Base-by-base conservation (phyloP, 1,140 invertebrate genomes). In the Zaprionus vittiger region DNA sequence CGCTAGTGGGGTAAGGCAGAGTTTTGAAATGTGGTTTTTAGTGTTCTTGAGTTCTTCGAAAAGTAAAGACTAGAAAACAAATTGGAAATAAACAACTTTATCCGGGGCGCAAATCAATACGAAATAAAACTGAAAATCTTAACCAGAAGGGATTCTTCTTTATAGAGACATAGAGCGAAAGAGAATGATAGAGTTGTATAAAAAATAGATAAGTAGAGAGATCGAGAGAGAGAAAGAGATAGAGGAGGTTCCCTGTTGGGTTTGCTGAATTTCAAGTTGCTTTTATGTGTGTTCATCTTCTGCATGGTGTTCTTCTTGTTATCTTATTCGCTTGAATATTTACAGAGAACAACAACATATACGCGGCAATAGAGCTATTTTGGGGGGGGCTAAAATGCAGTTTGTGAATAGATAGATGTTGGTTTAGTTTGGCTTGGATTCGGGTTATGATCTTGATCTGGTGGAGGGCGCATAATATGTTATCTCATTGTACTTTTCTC, bases 331-430 rank as follows among this genome's bases (percentile, higher is more conserved):
- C 75, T 73, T 61, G 49, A 76, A 57, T 75, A 71, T 80, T 59
- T 77, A 79, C 79, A 92, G 87, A 92, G 91, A 91, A 87, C 89
- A 86, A 90, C 91, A 86, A 90, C 91, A 92, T 92, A 92, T 92
- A 92, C 91, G 91, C 91, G 91, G 91, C 91, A 92, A 92, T 87
- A 90, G 91, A 92, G 91, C 91, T 92, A 92, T 89, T 80, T 80
- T 72, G 49, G 77, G 70, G 83, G 75, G 65, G 79, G 66, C 81
- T 90, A 79, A 74, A 63, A 73, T 73, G 69, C 60, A 63, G 80
- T 73, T 79, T 63, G 65, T 78, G 63, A 69, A 52, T 52, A 52
- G 20, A 61, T 69, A 41, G 59, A 77, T 71, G 56, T 28, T 71
- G 37, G 57, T 59, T 34, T 60, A 68, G 44, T 55, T 65, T 38